Conservation (phyloP, 2,797 vertebrate genomes). For the Epinephelus malabaricus region DNA sequence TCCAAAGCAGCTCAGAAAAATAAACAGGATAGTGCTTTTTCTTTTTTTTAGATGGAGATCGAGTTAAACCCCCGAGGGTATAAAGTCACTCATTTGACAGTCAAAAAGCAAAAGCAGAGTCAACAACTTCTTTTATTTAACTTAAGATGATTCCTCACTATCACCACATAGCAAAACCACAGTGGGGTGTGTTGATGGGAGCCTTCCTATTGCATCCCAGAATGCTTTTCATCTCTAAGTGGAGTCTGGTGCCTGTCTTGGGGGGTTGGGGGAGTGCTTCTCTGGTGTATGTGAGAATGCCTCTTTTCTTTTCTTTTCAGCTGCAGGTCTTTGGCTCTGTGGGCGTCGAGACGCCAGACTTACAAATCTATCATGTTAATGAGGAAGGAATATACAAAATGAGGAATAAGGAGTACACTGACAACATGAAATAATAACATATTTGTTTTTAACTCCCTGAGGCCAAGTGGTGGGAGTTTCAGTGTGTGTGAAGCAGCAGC, state of each 20-base stretch:
- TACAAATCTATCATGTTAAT: conserved; percentile 79
- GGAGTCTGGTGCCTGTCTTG: conserved; percentile 71
- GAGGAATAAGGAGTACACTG: conserved; percentile 26
- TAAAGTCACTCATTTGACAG: conserved; percentile 32
- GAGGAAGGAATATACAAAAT: conserved; percentile 63
- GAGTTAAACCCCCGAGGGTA: conserved; percentile 13
- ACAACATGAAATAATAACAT: conserved; percentile 24
- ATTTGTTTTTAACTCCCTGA: conserved; percentile 40
- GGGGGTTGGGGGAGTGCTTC: conserved; percentile 75
- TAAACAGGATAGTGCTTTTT: background rate
- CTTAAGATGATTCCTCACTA: conserved; percentile 41
- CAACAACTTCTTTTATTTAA: conserved; percentile 17
- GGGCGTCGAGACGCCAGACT: conserved; percentile 75
- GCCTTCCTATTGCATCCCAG: conserved; percentile 73
- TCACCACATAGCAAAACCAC: conserved; percentile 38
- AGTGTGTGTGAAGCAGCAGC: conserved; percentile 43
- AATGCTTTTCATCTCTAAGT: conserved; percentile 80
- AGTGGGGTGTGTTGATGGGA: conserved; percentile 61
- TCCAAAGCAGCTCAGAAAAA: conserved; percentile 36
- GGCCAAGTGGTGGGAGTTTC: conserved; percentile 37
- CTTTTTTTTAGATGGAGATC: background rate
- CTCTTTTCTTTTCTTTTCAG: conserved; percentile 82
- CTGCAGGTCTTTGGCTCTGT: conserved; percentile 76
- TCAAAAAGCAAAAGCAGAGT: conserved; percentile 25
- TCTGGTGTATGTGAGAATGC: conserved; percentile 79